phyloP scores from a whole-genome alignment of 1,140 invertebrate genomes.

The Bombus ignitus region DNA sequence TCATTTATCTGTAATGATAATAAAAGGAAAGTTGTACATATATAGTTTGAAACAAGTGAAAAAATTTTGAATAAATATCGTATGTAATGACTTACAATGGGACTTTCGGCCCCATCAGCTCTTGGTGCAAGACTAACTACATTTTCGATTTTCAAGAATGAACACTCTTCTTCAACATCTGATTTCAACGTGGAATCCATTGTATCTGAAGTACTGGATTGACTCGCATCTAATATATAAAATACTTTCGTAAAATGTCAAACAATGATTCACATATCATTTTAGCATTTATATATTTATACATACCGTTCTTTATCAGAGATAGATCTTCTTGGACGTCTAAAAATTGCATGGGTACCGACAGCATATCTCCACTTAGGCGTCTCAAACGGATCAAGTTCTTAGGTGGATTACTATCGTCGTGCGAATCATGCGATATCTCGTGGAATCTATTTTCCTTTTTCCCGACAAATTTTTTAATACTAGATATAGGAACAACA shows the following conservation, averaged over 20 bases:
- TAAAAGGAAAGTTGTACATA: not conserved
- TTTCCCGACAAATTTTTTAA: conserved; percentile 15
- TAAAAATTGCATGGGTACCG: conserved; percentile 47
- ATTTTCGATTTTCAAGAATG: conserved; percentile 78
- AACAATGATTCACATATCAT: not conserved
- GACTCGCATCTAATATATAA: conserved; percentile 32
- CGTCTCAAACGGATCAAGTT: conserved; percentile 77
- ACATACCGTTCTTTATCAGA: not conserved
- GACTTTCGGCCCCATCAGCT: conserved; percentile 48
- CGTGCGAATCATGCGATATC: not conserved
- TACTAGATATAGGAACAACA: conserved; percentile 43
- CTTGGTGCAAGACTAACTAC: conserved; percentile 77
- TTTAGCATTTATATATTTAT: not conserved
- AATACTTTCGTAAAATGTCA: conserved; percentile 2
- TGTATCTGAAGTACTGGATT: conserved; percentile 3
- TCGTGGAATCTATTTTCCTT: conserved; percentile 3
- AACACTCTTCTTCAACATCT: conserved; percentile 65
- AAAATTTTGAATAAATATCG: not conserved
- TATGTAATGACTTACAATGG: conserved; percentile 55
- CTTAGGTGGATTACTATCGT: conserved; percentile 40
- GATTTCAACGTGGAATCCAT: conserved; percentile 11
- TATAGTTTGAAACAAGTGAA: not conserved
- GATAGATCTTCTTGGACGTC: not conserved
- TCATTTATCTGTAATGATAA: conserved; percentile 67
- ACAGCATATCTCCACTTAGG: conserved; percentile 78